Base-by-base conservation (phyloP, 2,113 vertebrate genomes). In the Clarias batrachus region DNA sequence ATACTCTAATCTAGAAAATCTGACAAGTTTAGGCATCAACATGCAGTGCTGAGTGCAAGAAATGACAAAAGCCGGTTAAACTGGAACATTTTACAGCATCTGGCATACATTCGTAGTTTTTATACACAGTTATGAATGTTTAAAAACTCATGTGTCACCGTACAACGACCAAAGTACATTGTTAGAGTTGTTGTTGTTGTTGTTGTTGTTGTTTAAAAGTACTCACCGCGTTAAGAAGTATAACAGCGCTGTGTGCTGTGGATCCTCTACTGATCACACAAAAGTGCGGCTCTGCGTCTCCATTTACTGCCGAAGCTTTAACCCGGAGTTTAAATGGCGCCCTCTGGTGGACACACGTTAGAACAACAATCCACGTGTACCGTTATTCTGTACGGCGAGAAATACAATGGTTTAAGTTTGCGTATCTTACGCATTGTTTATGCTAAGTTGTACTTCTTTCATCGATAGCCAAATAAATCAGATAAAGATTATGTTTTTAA, bases 341-440 rank as follows among this genome's bases (percentile, higher is more conserved):
- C 76, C 54, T 79, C 76, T 79, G 54, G 76, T 79, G 76, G 76
- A 79, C 65, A 68, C 65, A 63, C 21, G 23, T 65, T 63, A 25
- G 3, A 63, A 63, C 23, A 63, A 25, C 1, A 10, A 10, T 63
- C 23, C 62, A 25, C 62, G 21, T 62, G 48, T 48, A 48, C 48
- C 48, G 48, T 48, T 48, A 48, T 48, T 48, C 48, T 48, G 48
- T 5, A 8, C 48, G 6, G 33, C 33, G 6, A 48, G 48, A 48
- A 48, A 8, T 48, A 48, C 48, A 7, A 48, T 8, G 0, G 48
- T 48, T 0, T 48, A 48, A 48, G 48, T 6, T 48, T 48, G 48
- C 8, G 48, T 48, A 48, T 48, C 48, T 48, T 48, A 48, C 48
- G 48, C 7, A 6, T 48, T 48, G 48, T 48, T 8, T 37, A 37